Evolutionary conservation across 2,888 invertebrate species (phyloP), one percentile per base, ranked within the genome.

Genomic region (Chironomus riparius): DNA sequence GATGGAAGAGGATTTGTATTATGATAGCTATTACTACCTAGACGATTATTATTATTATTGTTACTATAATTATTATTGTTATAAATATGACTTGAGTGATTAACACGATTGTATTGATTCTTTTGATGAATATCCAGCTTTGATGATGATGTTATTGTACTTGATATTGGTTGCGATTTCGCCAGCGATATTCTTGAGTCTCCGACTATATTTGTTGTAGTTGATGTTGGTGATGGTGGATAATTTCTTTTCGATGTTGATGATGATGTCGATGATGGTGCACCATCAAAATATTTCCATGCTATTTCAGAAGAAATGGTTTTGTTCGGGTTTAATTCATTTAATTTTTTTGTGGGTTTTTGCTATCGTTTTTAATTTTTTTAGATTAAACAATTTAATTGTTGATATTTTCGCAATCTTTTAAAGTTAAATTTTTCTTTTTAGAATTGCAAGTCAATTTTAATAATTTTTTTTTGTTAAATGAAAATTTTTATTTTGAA

Each of bases 51-150:
- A 22, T 70, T 70, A 70, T 50, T 70, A 22, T 70, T 68, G 48
- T 76, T 76, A 68, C 56, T 76, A 56, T 69, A 69, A 38, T 50
- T 70, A 22, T 70, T 68, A 68, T 76, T 76, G 47, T 69, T 76
- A 61, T 69, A 69, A 38, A 61, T 68, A 18, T 76, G 76, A 69
- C 76, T 76, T 6, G 76, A 76, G 38, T 84, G 88, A 85, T 86
- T 85, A 80, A 84, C 85, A 81, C 83, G 83, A 80, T 84, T 84
- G 77, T 83, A 82, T 68, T 80, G 81, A 78, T 83, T 83, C 75
- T 81, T 81, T 78, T 84, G 84, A 77, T 83, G 83, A 70, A 84
- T 83, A 80, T 84, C 84, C 79, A 84, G 79, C 74, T 83, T 82
- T 77, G 78, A 74, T 13, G 72, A 61, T 38, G 18, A 6, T 18